Evolutionary conservation across 2,797 vertebrate species (phyloP), one percentile per base, ranked within the genome.

Genomic region (Syngnathus rostellatus): DNA sequence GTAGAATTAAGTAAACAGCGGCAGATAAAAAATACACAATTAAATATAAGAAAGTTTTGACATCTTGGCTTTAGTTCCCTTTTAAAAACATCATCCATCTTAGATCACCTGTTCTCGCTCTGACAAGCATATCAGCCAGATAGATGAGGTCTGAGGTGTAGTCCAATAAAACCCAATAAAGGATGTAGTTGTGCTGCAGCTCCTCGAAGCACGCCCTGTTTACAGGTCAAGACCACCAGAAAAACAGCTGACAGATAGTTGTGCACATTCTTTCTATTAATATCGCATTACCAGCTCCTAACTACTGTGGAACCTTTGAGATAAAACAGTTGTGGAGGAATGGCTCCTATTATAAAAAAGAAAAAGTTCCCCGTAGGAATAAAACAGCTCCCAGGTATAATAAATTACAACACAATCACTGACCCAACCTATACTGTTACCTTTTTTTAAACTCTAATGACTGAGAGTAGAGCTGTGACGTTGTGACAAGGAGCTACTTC

Each of bases 141-240:
- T 99, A 99, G 70, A 98, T 74, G 5, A 90, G 0, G 71, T 99
- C 97, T 8, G 94, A 93, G n/a, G 84, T 2, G 17, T 94, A 98
- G 87, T 99, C 97, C 67, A 94, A 78, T 73, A 94, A 0, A 68
- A 96, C 77, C 97, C 97, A 99, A 19, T 82, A 86, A 8, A 57
- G 21, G 61, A 97, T 68, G 80, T 92, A 94, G 73, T 94, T 77
- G 0, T 92, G 89, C 72, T 99, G 96, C 67, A 98, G 89, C 77
- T 98, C 96, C 77, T 99, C 96, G 89, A 99, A 99, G 75, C 92
- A 94, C 58, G 96, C 95, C 87, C 97, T 99, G 84, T 71, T 79
- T 62, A 68, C 8, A 80, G 9, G 60, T 69, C 17, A 77, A 0
- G 2, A 58, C 9, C 40, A 70, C 2, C 19, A 65, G 31, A 51